Conservation (phyloP, 2,888 invertebrate genomes). For the Bhutanitis thaidina region DNA sequence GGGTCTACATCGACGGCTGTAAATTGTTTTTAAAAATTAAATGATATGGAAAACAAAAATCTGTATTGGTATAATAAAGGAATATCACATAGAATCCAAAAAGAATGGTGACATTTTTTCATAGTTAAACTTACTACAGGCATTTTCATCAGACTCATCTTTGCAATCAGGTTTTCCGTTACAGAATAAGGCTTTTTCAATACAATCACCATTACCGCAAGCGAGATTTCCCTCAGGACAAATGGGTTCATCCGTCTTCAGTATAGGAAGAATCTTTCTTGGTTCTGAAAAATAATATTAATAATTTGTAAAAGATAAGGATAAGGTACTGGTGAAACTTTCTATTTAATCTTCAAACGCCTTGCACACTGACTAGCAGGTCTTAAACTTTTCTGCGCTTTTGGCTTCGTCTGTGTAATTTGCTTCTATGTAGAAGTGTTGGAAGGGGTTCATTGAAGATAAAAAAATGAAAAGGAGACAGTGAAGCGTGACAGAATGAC, state of each 20-base stretch:
- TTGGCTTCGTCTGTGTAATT: constrained; percentile 39
- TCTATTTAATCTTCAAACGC: background rate
- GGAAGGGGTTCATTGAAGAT: constrained; percentile 32
- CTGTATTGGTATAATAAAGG: no score
- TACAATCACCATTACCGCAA: constrained; percentile 95
- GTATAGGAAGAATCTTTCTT: constrained; percentile 90
- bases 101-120: no score
- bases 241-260: constrained; percentile 95
- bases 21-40: constrained; percentile 30
- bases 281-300: constrained; percentile 84
- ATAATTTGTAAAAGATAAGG: background rate
- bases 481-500: constrained; percentile 52
- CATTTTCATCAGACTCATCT: constrained; percentile 96
- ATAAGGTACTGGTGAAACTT: background rate
- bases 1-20: constrained; percentile 94
- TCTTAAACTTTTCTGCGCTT: constrained; percentile 21
- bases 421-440: constrained; percentile 46
- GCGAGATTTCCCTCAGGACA: constrained; percentile 94
- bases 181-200: constrained; percentile 95
- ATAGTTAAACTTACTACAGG: constrained; percentile 90
- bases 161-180: constrained; percentile 95
- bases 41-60: no score
- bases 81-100: no score
- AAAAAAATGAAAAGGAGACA: constrained; percentile 39
- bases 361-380: background rate